Evolutionary conservation across 2,797 vertebrate species (phyloP).

Genomic region (Gymnothorax javanicus): DNA sequence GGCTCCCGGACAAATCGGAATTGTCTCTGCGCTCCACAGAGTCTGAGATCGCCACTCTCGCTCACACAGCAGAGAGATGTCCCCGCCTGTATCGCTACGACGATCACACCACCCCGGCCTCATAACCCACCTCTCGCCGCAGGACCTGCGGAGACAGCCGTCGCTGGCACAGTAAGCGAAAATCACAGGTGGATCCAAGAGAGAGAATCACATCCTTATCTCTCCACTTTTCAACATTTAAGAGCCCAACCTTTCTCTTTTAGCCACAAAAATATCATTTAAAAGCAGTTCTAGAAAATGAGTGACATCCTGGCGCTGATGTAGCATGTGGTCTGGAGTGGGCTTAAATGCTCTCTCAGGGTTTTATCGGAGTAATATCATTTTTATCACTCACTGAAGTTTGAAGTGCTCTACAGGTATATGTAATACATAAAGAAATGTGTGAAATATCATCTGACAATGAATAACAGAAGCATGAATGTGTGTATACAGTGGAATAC

Average conservation of each 20-base stretch:
- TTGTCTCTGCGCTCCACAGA: slow-evolving; percentile 64
- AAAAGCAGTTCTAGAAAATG: too few relatives aligned
- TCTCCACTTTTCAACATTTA: neutral
- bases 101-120: slow-evolving; percentile 6
- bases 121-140: slow-evolving; percentile 23
- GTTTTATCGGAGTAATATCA: too few relatives aligned
- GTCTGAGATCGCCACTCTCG: slow-evolving; percentile 32
- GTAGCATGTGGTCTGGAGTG: too few relatives aligned
- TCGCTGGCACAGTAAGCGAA: neutral
- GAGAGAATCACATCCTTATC: neutral
- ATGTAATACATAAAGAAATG: too few relatives aligned
- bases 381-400: too few relatives aligned
- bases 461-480: too few relatives aligned
- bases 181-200: neutral
- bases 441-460: too few relatives aligned
- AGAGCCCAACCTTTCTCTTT: neutral
- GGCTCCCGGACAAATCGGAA: slow-evolving; percentile 77
- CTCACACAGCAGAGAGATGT: slow-evolving; percentile 33
- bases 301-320: too few relatives aligned
- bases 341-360: too few relatives aligned
- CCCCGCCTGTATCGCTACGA: slow-evolving; percentile 19
- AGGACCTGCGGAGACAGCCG: neutral
- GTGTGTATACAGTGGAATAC: too few relatives aligned
- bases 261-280: too few relatives aligned
- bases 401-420: too few relatives aligned